Percentiles rank a stretch among this genome's conserved stretches.
Evolutionary conservation across 2,113 vertebrate genomes (phyloP).

Genomic region (Oreamnos americanus): DNA sequence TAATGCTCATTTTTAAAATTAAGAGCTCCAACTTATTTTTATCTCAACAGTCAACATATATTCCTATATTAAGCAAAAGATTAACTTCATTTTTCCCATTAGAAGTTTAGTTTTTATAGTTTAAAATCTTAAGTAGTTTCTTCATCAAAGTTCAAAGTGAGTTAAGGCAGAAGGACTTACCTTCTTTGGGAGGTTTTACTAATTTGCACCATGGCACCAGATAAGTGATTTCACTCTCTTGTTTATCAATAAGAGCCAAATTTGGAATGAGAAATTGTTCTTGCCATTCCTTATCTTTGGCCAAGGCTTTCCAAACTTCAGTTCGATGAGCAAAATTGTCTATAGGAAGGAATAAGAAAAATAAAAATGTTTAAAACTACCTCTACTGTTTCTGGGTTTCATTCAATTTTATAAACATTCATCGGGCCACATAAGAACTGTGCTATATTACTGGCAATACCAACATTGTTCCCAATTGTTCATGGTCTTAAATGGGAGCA

Average conservation of each 20-base stretch:
- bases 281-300: slow-evolving; percentile 89
- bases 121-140: background rate
- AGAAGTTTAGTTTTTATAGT: background rate
- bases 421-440: background rate
- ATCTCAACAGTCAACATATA: background rate
- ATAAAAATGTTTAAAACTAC: background rate
- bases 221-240: slow-evolving; percentile 90
- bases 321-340: slow-evolving; percentile 90
- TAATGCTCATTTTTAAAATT: background rate
- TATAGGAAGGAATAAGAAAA: slow-evolving; percentile 64
- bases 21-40: background rate
- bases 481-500: background rate
- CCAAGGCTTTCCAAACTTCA: slow-evolving; percentile 84
- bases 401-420: background rate
- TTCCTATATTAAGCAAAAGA: background rate
- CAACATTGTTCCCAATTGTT: background rate
- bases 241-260: slow-evolving; percentile 84
- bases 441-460: background rate
- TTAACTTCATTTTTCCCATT: background rate
- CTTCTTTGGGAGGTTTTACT: slow-evolving; percentile 84
- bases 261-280: slow-evolving; percentile 84
- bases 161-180: slow-evolving; percentile 75
- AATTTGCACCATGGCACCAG: slow-evolving; percentile 93
- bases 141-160: background rate
- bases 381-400: background rate